Conservation (phyloP, 2,888 invertebrate species). For the Acutogordius australiensis region DNA sequence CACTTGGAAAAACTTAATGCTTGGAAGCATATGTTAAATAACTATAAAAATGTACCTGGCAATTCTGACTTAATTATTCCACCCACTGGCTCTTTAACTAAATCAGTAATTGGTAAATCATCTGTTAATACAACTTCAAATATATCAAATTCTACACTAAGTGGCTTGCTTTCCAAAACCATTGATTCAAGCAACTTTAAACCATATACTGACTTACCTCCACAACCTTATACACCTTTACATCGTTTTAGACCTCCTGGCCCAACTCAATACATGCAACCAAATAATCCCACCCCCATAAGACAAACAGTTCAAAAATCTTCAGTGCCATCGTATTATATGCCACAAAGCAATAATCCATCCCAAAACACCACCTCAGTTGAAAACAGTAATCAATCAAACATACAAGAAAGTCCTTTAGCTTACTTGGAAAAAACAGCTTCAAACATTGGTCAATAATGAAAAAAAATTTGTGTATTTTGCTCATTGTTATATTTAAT, state of each 20-base stretch:
- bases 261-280: neutral
- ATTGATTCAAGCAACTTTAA: neutral
- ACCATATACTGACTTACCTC: neutral
- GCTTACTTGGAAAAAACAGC: neutral
- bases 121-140: neutral
- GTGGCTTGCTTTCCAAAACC: neutral
- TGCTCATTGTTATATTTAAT: no score
- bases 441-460: neutral
- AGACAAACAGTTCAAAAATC: neutral
- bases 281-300: neutral
- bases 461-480: no score
- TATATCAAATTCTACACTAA: neutral
- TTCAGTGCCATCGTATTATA: no score
- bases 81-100: neutral
- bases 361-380: neutral
- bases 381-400: neutral
- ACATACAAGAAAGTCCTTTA: neutral
- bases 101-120: neutral
- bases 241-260: neutral
- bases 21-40: neutral
- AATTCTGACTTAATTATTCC: neutral
- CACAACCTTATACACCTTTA: neutral
- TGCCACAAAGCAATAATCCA: neutral
- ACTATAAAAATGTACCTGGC: neutral
- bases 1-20: neutral